A percentile compares a stretch with the other conserved stretches of the same genome.
Conservation (phyloP, 2,797 vertebrate genomes). For the Melanogrammus aeglefinus region DNA sequence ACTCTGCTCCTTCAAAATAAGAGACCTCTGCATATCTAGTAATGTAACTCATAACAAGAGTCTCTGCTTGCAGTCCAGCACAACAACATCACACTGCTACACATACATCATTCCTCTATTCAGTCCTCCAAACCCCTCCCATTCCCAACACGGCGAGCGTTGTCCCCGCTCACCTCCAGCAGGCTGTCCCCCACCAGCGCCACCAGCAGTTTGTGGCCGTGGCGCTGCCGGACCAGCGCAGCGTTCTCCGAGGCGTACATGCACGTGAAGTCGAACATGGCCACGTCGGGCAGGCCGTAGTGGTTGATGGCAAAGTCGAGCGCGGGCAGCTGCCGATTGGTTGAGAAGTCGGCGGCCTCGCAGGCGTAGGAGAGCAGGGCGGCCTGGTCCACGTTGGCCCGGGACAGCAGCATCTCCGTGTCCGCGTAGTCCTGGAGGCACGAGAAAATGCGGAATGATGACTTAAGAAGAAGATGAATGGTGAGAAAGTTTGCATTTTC, state of each 20-base stretch:
- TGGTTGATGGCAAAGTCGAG: conserved; percentile 99
- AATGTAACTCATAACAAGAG: no score
- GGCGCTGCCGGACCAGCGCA: conserved; percentile 88
- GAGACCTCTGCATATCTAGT: no score
- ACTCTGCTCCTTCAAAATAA: no score
- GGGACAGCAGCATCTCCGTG: conserved; percentile 90
- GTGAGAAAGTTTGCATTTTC: background rate
- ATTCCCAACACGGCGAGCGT: background rate
- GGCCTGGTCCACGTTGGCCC: conserved; percentile 93
- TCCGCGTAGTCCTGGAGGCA: conserved; percentile 85
- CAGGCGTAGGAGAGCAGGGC: conserved; percentile 90
- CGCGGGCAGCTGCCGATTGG: conserved; percentile 89
- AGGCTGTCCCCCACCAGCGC: conserved; percentile 95
- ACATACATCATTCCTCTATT: no score
- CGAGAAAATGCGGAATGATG: background rate
- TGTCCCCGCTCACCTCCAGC: conserved; percentile 80
- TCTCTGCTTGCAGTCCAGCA: no score
- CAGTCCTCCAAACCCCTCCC: background rate
- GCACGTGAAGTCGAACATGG: conserved; percentile 99
- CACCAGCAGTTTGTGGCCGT: conserved; percentile 87
- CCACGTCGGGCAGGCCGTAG: conserved; percentile 96
- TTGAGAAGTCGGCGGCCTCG: conserved; percentile 96
- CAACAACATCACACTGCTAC: no score
- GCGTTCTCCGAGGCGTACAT: conserved; percentile 98
- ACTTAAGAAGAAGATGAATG: background rate